Evolutionary conservation across 1,140 invertebrate genomes (phyloP).

Genomic region (Cepaea nemoralis): DNA sequence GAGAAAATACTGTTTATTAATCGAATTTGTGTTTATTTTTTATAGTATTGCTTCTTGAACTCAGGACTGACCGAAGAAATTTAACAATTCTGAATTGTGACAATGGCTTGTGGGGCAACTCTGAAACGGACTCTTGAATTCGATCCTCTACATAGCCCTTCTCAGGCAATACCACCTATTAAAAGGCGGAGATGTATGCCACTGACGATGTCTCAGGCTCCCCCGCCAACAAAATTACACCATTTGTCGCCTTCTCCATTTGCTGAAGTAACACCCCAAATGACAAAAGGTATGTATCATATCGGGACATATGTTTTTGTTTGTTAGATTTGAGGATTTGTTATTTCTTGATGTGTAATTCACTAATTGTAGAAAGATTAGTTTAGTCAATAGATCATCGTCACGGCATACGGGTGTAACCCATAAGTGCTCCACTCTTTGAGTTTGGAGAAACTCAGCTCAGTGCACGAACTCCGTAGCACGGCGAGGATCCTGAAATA

Average conservation of each 20-base stretch:
- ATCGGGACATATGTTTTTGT: too few species aligned
- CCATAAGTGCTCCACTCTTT: too few species aligned
- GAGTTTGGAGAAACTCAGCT: too few species aligned
- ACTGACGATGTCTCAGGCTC: slow-evolving; percentile 17
- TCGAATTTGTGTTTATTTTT: slow-evolving; percentile 10
- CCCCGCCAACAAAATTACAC: slow-evolving; percentile 21
- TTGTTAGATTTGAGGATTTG: too few species aligned
- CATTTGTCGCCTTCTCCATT: slow-evolving; percentile 23
- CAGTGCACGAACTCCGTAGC: too few species aligned
- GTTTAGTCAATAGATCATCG: too few species aligned
- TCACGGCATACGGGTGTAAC: too few species aligned
- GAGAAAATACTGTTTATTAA: neutral
- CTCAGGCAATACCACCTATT: neutral
- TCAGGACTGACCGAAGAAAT: neutral
- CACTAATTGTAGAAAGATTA: too few species aligned
- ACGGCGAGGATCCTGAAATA: too few species aligned
- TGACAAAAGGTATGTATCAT: slow-evolving; percentile 37
- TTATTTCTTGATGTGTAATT: too few species aligned
- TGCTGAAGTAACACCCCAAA: slow-evolving; percentile 32
- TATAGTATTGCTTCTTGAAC: neutral
- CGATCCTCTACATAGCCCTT: slow-evolving; percentile 28
- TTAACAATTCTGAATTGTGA: slow-evolving; percentile 12
- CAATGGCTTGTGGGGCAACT: slow-evolving; percentile 36
- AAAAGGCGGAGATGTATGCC: slow-evolving; percentile 25
- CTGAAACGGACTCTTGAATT: slow-evolving; percentile 26